Percentiles rank a stretch among this genome's conserved stretches.
Conservation (phyloP, 1,140 invertebrate species). For the Lepidurus couesii region DNA sequence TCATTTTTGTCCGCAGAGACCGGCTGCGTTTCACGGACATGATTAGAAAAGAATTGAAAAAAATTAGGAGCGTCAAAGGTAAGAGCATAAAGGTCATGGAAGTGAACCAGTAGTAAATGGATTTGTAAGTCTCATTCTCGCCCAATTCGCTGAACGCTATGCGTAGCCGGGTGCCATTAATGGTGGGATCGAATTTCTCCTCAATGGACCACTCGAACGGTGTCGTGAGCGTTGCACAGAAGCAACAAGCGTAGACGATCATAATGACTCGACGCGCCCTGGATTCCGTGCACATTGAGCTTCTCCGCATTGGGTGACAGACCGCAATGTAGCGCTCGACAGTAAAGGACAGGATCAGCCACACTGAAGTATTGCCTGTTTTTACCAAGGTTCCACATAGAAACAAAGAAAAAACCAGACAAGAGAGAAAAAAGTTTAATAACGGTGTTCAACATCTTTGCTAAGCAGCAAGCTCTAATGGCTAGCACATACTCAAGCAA, state of each 20-base stretch:
- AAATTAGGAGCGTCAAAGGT: slow-evolving; percentile 58
- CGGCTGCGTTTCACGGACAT: slow-evolving; percentile 57
- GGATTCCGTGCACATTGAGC: slow-evolving; percentile 56
- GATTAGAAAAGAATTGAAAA: slow-evolving; percentile 69
- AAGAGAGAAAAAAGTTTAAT: too few relatives aligned
- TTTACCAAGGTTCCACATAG: not conserved
- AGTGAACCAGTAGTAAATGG: slow-evolving; percentile 62
- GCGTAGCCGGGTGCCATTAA: slow-evolving; percentile 24
- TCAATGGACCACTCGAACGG: slow-evolving; percentile 55
- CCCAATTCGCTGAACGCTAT: slow-evolving; percentile 44
- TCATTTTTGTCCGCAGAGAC: slow-evolving; percentile 51
- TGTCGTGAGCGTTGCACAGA: slow-evolving; percentile 56
- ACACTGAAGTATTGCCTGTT: slow-evolving; percentile 63
- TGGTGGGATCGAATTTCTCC: slow-evolving; percentile 27
- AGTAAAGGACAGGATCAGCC: slow-evolving; percentile 71
- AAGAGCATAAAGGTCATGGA: slow-evolving; percentile 60
- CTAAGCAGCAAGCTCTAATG: too few relatives aligned
- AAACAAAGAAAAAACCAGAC: too few relatives aligned
- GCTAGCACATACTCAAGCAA: not conserved
- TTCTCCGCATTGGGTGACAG: slow-evolving; percentile 66
- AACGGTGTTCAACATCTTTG: too few relatives aligned
- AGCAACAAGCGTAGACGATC: slow-evolving; percentile 57
- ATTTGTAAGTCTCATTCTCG: slow-evolving; percentile 52
- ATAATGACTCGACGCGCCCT: slow-evolving; percentile 52
- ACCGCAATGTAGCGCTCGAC: slow-evolving; percentile 71